These are phyloP conservation scores for Palythoa grandis DNA, from an alignment of 92 coral and sea anemone genomes.

Conservation along the genomic window DNA sequence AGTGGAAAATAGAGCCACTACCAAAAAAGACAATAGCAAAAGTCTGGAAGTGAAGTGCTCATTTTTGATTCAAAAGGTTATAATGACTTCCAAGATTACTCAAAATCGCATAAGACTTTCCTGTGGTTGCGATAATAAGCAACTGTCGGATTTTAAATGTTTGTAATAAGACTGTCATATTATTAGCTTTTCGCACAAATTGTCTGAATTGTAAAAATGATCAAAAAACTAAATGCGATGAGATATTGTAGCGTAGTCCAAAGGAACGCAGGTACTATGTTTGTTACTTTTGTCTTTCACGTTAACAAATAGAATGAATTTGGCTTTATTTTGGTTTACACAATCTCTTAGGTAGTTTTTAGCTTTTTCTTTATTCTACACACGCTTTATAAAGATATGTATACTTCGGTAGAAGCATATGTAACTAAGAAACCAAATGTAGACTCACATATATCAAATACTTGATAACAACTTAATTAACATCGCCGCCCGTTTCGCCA, in stretches of 20 bases:
- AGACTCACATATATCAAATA: not conserved
- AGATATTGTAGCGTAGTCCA: not conserved
- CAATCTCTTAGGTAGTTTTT: not conserved
- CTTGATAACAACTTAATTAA: not conserved
- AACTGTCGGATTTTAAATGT: not conserved
- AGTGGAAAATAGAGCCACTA: not conserved
- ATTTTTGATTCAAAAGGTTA: constrained; percentile 13
- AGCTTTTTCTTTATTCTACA: not conserved
- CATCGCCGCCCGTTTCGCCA: not conserved
- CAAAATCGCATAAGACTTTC: not conserved
- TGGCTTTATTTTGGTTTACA: not conserved
- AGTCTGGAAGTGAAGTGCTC: not conserved
- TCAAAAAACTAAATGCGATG: not conserved
- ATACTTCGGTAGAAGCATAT: not conserved
- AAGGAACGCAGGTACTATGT: constrained; percentile 5
- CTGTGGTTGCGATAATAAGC: not conserved
- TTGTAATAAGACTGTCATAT: not conserved
- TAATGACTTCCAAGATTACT: constrained; percentile 1
- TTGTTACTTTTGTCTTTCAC: not conserved
- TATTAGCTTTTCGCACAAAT: not conserved
- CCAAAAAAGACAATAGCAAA: not conserved
- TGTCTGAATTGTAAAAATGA: not conserved
- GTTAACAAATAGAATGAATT: not conserved
- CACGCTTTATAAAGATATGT: not conserved
- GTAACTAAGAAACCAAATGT: not conserved